Conservation (phyloP, 2,888 invertebrate species). For the Diplazon laetatorius region DNA sequence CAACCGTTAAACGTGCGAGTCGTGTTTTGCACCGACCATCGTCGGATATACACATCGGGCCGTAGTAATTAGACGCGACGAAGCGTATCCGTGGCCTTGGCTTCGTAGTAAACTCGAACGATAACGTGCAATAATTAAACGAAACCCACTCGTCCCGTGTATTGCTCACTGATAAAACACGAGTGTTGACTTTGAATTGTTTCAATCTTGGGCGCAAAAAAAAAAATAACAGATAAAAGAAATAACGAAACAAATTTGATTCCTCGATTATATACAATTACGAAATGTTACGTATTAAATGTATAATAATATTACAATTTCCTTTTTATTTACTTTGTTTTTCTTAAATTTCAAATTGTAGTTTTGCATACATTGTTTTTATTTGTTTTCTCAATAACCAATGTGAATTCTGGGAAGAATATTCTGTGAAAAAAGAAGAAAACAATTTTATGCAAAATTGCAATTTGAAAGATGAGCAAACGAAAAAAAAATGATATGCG, state of each 20-base stretch:
- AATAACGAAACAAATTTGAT: background rate
- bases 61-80: slow-evolving; percentile 40
- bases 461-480: no score
- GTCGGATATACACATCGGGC: slow-evolving; percentile 31
- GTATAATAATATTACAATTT: no score
- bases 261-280: no score
- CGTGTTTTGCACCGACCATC: slow-evolving; percentile 11
- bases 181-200: background rate
- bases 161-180: background rate
- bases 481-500: no score
- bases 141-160: background rate
- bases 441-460: no score
- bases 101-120: background rate
- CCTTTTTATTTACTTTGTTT: no score
- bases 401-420: no score
- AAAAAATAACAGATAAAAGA: background rate
- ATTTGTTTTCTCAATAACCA: no score
- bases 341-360: no score
- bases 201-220: background rate
- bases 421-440: no score
- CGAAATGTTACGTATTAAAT: no score
- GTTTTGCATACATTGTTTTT: no score
- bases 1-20: background rate
- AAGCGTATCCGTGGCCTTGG: slow-evolving; percentile 49
- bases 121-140: background rate